phyloP scores from a whole-genome alignment of 2,888 invertebrate species.

The Apocheima hispidaria region DNA sequence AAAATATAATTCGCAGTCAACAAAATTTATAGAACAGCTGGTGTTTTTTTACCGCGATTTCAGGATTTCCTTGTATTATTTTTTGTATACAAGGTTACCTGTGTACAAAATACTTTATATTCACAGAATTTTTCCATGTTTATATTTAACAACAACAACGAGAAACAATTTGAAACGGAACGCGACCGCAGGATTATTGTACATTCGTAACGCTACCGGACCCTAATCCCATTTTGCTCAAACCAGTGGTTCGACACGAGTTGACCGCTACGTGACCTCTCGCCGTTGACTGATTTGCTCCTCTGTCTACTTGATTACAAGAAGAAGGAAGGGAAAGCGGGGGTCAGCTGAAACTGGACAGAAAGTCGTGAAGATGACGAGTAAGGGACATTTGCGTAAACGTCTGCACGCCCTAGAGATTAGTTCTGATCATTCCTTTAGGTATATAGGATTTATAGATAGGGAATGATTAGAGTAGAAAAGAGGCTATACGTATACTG shows the following conservation, averaged over 20 bases:
- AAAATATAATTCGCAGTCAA: no score
- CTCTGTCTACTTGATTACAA: slow-evolving; percentile 39
- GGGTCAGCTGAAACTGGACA: slow-evolving; percentile 53
- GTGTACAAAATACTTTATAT: no score
- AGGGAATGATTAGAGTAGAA: slow-evolving; percentile 38
- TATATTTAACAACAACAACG: background rate
- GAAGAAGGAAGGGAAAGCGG: slow-evolving; percentile 40
- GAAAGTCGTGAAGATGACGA: slow-evolving; percentile 67
- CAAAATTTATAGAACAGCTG: no score
- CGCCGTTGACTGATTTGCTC: slow-evolving; percentile 38
- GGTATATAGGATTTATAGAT: slow-evolving; percentile 53
- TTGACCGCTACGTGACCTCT: slow-evolving; percentile 49
- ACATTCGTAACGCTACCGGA: slow-evolving; percentile 59
- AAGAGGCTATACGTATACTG: slow-evolving; percentile 33
- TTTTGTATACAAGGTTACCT: no score
- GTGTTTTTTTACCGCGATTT: no score
- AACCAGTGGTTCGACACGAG: slow-evolving; percentile 53
- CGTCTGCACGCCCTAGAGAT: slow-evolving; percentile 73
- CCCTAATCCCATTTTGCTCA: slow-evolving; percentile 63
- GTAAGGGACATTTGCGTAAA: slow-evolving; percentile 79
- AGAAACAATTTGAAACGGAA: slow-evolving; percentile 68
- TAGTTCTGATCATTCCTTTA: slow-evolving; percentile 64
- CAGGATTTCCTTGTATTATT: no score
- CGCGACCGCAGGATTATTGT: slow-evolving; percentile 41
- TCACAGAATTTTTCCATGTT: no score